phyloP scores from a whole-genome alignment of 2,888 invertebrate genomes.

The Polietes domitor region DNA sequence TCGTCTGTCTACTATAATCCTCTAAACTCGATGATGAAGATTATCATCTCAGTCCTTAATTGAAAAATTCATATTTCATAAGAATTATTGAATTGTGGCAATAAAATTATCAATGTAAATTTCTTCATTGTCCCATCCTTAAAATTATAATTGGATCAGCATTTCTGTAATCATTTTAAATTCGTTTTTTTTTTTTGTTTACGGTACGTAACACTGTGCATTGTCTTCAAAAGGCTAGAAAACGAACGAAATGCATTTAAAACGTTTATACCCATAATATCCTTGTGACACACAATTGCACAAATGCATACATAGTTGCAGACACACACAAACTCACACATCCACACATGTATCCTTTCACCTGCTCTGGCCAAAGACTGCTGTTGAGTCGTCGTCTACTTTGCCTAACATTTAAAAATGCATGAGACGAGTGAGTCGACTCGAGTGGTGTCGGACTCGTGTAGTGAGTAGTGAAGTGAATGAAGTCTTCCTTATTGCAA shows the following conservation, averaged over 20 bases:
- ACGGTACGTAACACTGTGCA: not conserved
- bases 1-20: too few species aligned
- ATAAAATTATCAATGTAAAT: too few species aligned
- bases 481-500: slow-evolving; percentile 60
- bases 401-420: slow-evolving; percentile 1
- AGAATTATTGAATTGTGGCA: too few species aligned
- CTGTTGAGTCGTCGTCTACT: not conserved
- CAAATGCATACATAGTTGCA: not conserved
- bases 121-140: too few species aligned
- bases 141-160: too few species aligned
- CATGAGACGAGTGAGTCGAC: slow-evolving; percentile 6
- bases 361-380: not conserved
- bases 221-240: not conserved
- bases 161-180: too few species aligned
- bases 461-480: slow-evolving; percentile 13
- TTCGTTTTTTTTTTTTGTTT: too few species aligned
- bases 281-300: slow-evolving; percentile 11
- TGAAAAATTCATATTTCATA: too few species aligned
- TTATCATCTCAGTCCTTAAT: too few species aligned
- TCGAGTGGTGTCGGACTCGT: not conserved
- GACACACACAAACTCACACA: not conserved
- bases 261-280: slow-evolving; percentile 25
- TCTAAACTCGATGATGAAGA: too few species aligned
- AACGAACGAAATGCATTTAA: not conserved
- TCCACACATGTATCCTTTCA: not conserved